These are phyloP conservation scores for Planiliza haematocheilus DNA, from an alignment of 2,113 vertebrate species.

Conservation along the genomic window DNA sequence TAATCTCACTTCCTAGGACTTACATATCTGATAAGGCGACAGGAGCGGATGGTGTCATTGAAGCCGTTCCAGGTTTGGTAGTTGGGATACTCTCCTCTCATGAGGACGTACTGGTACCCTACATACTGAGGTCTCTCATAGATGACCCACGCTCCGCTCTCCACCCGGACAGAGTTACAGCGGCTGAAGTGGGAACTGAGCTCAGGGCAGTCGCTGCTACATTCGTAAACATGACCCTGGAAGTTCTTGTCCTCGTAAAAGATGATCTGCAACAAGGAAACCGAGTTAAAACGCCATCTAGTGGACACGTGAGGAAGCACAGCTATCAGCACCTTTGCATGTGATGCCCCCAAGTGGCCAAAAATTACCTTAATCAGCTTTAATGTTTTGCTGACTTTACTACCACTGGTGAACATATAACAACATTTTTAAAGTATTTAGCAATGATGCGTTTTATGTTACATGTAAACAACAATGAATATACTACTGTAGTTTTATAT, in stretches of 20 bases:
- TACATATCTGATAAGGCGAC: constrained; percentile 59
- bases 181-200: constrained; percentile 70
- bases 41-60: constrained; percentile 65
- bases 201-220: constrained; percentile 71
- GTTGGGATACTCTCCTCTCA: constrained; percentile 66
- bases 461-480: no score
- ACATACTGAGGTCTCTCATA: constrained; percentile 62
- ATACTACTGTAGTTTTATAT: no score
- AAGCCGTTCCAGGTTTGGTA: constrained; percentile 67
- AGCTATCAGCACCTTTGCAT: neutral
- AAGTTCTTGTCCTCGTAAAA: constrained; percentile 80
- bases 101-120: constrained; percentile 69
- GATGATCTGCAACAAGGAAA: constrained; percentile 61
- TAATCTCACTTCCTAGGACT: neutral
- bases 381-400: neutral
- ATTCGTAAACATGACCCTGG: constrained; percentile 72
- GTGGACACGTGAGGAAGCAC: no score
- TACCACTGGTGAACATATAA: no score
- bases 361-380: neutral
- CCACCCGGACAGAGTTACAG: constrained; percentile 77
- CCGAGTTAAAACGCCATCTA: neutral
- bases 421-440: no score
- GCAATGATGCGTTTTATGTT: no score
- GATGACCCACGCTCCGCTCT: constrained; percentile 72
- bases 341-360: constrained; percentile 16